Evolutionary conservation across 2,888 invertebrate genomes (phyloP).

Genomic region (Caenorhabditis sp.): DNA sequence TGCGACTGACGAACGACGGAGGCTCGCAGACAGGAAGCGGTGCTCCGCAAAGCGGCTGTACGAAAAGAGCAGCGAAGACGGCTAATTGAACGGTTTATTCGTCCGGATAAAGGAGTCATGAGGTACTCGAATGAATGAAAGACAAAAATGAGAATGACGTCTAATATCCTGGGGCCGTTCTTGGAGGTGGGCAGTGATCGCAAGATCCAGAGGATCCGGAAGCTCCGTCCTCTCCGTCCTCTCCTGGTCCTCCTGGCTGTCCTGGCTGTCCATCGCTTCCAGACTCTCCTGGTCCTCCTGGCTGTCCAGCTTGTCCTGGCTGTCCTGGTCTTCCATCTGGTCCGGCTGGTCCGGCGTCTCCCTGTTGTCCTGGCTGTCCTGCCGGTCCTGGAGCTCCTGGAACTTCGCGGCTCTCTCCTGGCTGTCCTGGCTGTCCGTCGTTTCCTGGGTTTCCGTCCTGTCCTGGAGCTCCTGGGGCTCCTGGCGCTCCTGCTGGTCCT

Average conservation of each 20-base stretch:
- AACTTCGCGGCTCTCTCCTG: constrained; percentile 57
- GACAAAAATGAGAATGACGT: constrained; percentile 18
- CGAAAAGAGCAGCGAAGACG: background rate
- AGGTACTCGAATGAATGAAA: constrained; percentile 50
- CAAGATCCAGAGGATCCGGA: constrained; percentile 55
- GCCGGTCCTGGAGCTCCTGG: constrained; percentile 67
- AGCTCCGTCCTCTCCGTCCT: constrained; percentile 55
- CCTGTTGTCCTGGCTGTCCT: constrained; percentile 65
- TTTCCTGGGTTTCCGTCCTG: constrained; percentile 62
- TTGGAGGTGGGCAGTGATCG: constrained; percentile 67
- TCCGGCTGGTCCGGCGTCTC: constrained; percentile 62
- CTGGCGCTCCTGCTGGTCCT: constrained; percentile 65
- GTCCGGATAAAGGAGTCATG: constrained; percentile 40
- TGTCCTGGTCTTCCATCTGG: constrained; percentile 57
- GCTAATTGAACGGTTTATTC: constrained; percentile 46
- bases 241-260: constrained; percentile 58
- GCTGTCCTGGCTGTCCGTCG: constrained; percentile 66
- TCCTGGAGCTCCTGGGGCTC: constrained; percentile 66
- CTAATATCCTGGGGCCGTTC: constrained; percentile 67
- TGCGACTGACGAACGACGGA: constrained; percentile 47
- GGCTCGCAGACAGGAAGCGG: constrained; percentile 45
- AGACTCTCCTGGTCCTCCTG: constrained; percentile 62
- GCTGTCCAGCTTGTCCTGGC: constrained; percentile 59
- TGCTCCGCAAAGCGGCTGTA: background rate
- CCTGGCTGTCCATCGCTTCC: constrained; percentile 65